These are phyloP conservation scores for Diadophis punctatus DNA, from an alignment of 2,113 vertebrate genomes.

Conservation along the genomic window DNA sequence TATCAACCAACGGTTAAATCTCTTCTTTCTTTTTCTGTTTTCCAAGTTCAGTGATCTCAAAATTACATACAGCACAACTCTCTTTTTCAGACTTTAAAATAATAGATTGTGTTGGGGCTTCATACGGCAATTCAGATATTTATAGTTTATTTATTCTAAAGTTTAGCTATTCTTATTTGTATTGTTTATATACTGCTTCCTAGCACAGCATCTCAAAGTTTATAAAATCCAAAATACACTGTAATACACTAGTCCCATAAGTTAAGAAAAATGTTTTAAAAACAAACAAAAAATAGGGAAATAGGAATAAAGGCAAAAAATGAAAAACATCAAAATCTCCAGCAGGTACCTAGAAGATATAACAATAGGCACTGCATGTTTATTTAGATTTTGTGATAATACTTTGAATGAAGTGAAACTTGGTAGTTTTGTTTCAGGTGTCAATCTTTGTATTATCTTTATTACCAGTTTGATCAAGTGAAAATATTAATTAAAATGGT, in stretches of 20 bases:
- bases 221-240: neutral
- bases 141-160: neutral
- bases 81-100: neutral
- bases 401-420: neutral
- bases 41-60: neutral
- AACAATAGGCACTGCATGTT: neutral
- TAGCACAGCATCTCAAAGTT: neutral
- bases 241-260: neutral
- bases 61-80: neutral
- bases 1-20: neutral
- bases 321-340: neutral
- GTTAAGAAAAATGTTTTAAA: neutral
- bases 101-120: neutral
- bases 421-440: neutral
- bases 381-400: neutral
- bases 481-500: neutral
- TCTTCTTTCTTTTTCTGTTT: neutral
- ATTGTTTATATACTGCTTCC: neutral
- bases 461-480: neutral
- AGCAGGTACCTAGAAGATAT: neutral
- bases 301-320: neutral
- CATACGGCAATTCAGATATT: neutral
- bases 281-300: neutral
- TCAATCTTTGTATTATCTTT: neutral
- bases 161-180: neutral